Percentiles rank a stretch among this genome's conserved stretches.
Evolutionary conservation across 1,140 invertebrate species (phyloP).

Genomic region (Leptinotarsa lineolata): DNA sequence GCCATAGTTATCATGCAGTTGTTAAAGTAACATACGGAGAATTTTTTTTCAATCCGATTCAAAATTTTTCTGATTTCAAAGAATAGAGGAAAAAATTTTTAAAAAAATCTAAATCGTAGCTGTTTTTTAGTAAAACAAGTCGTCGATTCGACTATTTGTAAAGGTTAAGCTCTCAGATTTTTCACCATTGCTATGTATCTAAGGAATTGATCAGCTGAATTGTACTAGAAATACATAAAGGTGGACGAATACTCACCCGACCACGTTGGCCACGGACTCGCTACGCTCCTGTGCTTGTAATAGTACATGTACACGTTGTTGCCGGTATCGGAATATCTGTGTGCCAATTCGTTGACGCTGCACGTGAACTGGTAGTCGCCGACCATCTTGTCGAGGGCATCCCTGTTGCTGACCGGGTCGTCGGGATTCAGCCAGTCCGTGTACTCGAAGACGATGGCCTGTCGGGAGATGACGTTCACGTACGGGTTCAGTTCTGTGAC

Average conservation of each 20-base stretch:
- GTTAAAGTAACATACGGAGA: too few relatives aligned
- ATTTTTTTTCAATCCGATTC: too few relatives aligned
- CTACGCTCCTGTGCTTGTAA: slow-evolving; percentile 84
- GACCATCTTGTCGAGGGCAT: slow-evolving; percentile 91
- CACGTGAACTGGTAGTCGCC: slow-evolving; percentile 97
- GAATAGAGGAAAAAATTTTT: too few relatives aligned
- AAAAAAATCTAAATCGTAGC: too few relatives aligned
- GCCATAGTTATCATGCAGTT: too few relatives aligned
- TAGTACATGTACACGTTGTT: slow-evolving; percentile 95
- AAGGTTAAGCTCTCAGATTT: too few relatives aligned
- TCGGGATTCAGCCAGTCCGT: slow-evolving; percentile 89
- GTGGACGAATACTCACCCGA: slow-evolving; percentile 57
- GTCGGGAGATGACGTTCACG: slow-evolving; percentile 78
- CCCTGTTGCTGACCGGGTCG: slow-evolving; percentile 80
- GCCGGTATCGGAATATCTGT: slow-evolving; percentile 83
- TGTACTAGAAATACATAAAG: too few relatives aligned
- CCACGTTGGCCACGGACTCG: slow-evolving; percentile 93
- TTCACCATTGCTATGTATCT: too few relatives aligned
- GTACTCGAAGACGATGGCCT: slow-evolving; percentile 88
- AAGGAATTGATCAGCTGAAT: too few relatives aligned
- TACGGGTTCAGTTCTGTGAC: slow-evolving; percentile 83
- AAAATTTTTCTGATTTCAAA: too few relatives aligned
- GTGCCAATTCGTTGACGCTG: slow-evolving; percentile 89
- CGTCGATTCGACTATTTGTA: too few relatives aligned
- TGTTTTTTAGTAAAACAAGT: too few relatives aligned